Base-by-base conservation (phyloP, 2,888 invertebrate species). In the Cantharis flavilabris region DNA sequence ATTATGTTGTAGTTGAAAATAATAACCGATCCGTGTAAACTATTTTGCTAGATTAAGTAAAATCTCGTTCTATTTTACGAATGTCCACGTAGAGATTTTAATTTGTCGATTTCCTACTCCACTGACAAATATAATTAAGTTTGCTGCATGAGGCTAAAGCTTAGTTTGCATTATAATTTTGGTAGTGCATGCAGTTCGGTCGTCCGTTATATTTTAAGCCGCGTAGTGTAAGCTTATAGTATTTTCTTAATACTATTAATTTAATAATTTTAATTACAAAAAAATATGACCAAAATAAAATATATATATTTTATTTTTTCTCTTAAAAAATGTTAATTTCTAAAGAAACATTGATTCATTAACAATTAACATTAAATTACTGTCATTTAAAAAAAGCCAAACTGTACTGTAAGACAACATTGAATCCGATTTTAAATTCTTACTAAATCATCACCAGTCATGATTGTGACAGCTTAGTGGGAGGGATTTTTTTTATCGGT, bases 61-160 rank as follows among this genome's bases (percentile, higher is more conserved):
- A 78, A 78, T 75, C 70, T 70, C 62, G 64, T 70, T 69, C 65
- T 69, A 73, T 73, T 75, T 78, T 76, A 65, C 75, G 30, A 78
- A 78, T 78, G 75, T 76, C 73, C 73, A 78, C 73, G 78, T 76
- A 67, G 67, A 76, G 71, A 75, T 70, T 78, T 78, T 78, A 76
- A 78, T 78, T 78, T 78, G 78, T 76, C 78, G 76, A 84, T 80
- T 79, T 83, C 82, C 71, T 82, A 73, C 76, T 64, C 76, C 76
- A 78, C 76, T 78, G 77, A 78, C 69, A 78, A 75, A 80, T 77
- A 80, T 77, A 82, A 83, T 83, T 83, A 83, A 82, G 82, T 83
- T 81, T 82, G 81, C 78, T 78, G 73, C 79, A 80, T 80, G 79
- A 76, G 78, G 75, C 79, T 75, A 75, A 76, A 79, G 81, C 80